Base-by-base conservation (phyloP, 37 sponge, comb jelly and placozoan species). In the Tethya wilhelma region DNA sequence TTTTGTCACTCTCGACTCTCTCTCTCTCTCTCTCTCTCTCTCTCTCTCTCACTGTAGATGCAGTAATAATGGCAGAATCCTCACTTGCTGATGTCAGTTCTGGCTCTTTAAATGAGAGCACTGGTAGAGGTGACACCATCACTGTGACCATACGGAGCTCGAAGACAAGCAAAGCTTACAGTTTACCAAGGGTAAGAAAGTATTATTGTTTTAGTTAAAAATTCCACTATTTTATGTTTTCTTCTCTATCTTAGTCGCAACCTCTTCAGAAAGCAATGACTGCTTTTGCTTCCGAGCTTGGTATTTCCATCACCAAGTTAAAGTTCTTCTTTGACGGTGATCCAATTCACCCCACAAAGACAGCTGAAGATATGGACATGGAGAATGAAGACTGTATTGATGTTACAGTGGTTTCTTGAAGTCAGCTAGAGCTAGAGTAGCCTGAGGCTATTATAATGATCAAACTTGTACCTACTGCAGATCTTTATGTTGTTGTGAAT, bases 301-400 rank as follows among this genome's bases (percentile, higher is more conserved):
- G 66, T 30, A 53, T 87, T 12, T 22, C 81, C 6, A 3, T 57
- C 44, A 29, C 64, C 22, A 56, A 67, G 49, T 22, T 94, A 1
- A 69, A 75, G 53, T 90, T 94, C 55, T 46, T 44, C 0, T 94
- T 94, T 87, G 95, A 94, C 36, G 95, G 95, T 39, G 95, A 94
- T 19, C 31, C 59, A 44, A 73, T 94, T 31, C 6, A 37, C 19
- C 70, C 77, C 6, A 39, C 17, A 0, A 68, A 91, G 62, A 91
- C 95, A 25, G 84, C 95, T 1, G 71, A 79, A 0, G 82, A 84
- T 30, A 70, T 94, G 23, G 95, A 86, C 34, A 34, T 94, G 73
- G 93, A 94, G 53, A 82, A 90, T 60, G 88, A 90, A 37, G 92
- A 90, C 70, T 57, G 88, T 2, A 83, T 94, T 78, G 94, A 93